A percentile compares a stretch with the other conserved stretches of the same genome.
Evolutionary conservation across 2,797 vertebrate species (phyloP).

Genomic region (Acanthiza pusilla): DNA sequence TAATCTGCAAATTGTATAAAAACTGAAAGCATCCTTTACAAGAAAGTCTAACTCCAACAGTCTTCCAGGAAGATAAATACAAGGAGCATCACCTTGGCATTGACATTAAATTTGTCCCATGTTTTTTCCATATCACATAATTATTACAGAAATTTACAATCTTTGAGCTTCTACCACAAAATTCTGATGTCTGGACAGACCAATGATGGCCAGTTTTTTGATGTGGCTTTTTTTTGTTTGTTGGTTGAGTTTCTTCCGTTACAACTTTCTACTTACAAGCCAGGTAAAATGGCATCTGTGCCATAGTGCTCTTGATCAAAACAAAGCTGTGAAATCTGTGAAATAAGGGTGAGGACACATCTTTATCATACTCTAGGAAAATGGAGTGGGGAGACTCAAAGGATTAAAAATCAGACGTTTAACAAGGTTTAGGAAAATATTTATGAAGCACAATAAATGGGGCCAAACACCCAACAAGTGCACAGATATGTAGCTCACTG

Average conservation of each 20-base stretch:
- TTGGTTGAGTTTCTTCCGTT: not conserved
- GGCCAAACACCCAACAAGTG: not conserved
- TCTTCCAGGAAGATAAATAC: not conserved
- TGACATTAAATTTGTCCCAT: not conserved
- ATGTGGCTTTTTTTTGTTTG: not conserved
- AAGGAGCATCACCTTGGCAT: not conserved
- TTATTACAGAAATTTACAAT: not conserved
- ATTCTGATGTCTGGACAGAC: not conserved
- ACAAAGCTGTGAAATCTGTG: not conserved
- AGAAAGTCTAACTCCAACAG: not conserved
- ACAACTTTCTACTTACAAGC: not conserved
- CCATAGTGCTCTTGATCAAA: not conserved
- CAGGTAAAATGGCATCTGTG: not conserved
- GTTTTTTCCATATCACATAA: not conserved
- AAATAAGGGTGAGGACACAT: not conserved
- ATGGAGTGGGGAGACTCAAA: not conserved
- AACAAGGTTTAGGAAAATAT: not conserved
- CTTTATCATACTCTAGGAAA: not conserved
- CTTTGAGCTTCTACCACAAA: not conserved
- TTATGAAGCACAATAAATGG: not conserved
- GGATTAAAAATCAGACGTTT: not conserved
- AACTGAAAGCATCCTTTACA: not conserved
- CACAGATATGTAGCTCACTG: not conserved
- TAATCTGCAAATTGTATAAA: not conserved
- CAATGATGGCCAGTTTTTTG: not conserved